A percentile compares a stretch with the other conserved stretches of the same genome.
Conservation (phyloP, 2,113 vertebrate genomes). For the Loxodonta africana region DNA sequence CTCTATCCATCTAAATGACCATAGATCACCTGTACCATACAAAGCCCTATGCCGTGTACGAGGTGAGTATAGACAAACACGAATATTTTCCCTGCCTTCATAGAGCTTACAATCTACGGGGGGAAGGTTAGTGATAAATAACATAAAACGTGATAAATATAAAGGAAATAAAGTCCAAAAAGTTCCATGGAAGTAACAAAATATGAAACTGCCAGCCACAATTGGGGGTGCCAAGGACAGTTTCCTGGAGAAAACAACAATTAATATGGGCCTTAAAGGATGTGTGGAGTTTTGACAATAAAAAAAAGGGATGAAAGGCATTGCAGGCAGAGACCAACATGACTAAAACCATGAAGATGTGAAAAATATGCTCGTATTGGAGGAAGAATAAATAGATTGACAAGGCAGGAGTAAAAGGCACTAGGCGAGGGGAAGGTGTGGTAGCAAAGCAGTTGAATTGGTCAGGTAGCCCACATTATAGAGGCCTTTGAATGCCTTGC, state of each 20-base stretch:
- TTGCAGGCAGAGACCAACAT: neutral
- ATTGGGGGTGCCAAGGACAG: neutral
- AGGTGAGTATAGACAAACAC: neutral
- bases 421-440: neutral
- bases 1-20: slow-evolving; percentile 6
- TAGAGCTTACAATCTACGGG: neutral
- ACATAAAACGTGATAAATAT: slow-evolving; percentile 17
- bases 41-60: neutral
- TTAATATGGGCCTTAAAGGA: neutral
- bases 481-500: neutral
- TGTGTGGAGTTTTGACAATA: slow-evolving; percentile 10
- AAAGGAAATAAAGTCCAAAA: slow-evolving; percentile 6
- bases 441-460: neutral
- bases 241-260: neutral
- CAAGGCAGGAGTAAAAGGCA: neutral
- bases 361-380: neutral
- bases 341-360: neutral
- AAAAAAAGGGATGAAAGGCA: neutral
- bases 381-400: neutral
- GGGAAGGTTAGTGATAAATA: neutral
- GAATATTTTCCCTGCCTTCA: neutral
- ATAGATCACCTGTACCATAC: neutral
- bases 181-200: neutral
- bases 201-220: slow-evolving; percentile 3
- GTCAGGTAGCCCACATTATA: neutral